Base-by-base conservation (phyloP, 2,888 invertebrate species). In the Leptopterna dolabrata region DNA sequence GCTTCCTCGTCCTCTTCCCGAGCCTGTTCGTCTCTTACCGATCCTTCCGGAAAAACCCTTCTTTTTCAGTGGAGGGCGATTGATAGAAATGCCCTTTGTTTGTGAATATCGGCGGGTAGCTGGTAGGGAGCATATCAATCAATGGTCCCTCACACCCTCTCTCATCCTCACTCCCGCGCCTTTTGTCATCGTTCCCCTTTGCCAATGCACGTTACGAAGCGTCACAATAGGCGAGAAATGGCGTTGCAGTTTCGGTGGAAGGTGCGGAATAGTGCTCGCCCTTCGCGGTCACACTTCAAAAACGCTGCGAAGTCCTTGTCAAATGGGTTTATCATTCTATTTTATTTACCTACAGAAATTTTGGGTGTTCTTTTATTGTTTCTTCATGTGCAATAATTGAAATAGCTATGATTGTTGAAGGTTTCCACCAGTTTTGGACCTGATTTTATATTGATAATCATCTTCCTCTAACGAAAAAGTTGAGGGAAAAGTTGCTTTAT, bases 61-160 rank as follows among this genome's bases (percentile, higher is more conserved):
- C 36, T 36, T 43, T 36, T 27, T 16, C 24, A 27, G 45, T 19
- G 7, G 45, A 16, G 24, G 45, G 30, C 51, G 81, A 51, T 81
- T 45, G 51, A 30, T 30, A 51, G 81, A 81, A 51, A 51, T n/a
- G 51, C 51, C n/a, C 47, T 81, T 81, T 81, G 81, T 81, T 51
- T 51, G 51, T 45, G 81, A 43, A 43, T 27, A 24, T 45, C 78
- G 45, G 2, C 27, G 78, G 29, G 45, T 55, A 51, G 29, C 47
- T 47, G 51, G 55, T 27, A 24, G 78, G 78, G 78, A 43, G 29
- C 45, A 45, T 63, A 73, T 73, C 73, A 73, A 36, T 73, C 73
- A 73, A 73, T 30, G n/a, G 29, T 19, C 16, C 36, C 71, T 70
- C 19, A n/a, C 70, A 16, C 7, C 63, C 63, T 11, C 70, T 1